Percentiles rank a stretch among this genome's conserved stretches.
These are phyloP conservation scores for Eptesicus fuscus DNA, from an alignment of 2,113 vertebrate species.

Conservation along the genomic window DNA sequence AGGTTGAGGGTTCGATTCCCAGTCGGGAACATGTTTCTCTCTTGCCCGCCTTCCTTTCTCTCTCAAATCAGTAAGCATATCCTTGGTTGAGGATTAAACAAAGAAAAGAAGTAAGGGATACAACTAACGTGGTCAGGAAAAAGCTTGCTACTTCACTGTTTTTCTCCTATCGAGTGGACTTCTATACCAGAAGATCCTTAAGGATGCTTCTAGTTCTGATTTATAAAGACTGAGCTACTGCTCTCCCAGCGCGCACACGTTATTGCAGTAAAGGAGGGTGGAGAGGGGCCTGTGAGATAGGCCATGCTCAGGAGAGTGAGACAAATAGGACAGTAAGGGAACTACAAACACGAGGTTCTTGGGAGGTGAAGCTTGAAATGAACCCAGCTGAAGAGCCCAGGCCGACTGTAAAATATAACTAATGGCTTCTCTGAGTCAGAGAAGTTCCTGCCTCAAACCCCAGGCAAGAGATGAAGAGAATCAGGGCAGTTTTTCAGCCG, in stretches of 20 bases:
- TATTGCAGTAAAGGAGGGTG: background rate
- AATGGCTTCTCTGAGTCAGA: background rate
- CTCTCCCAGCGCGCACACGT: background rate
- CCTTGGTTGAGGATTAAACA: background rate
- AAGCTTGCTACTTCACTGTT: background rate
- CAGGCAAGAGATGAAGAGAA: conserved; percentile 30
- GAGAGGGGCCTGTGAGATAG: background rate
- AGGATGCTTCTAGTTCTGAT: background rate
- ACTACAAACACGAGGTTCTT: background rate
- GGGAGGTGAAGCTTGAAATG: background rate
- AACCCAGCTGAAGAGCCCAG: background rate
- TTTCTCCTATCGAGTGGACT: background rate
- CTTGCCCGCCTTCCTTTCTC: background rate
- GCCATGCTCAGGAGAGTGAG: background rate
- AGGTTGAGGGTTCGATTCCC: background rate
- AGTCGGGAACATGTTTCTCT: background rate
- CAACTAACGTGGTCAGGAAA: background rate
- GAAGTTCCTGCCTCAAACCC: background rate
- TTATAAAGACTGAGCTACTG: background rate
- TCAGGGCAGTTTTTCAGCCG: background rate
- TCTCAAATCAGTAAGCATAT: background rate
- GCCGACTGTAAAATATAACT: background rate
- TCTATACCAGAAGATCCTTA: background rate
- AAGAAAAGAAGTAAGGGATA: background rate
- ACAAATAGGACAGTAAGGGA: background rate